Percentiles rank a stretch among this genome's conserved stretches.
Evolutionary conservation across 2,797 vertebrate species (phyloP).

Genomic region (Acanthurus tractus): DNA sequence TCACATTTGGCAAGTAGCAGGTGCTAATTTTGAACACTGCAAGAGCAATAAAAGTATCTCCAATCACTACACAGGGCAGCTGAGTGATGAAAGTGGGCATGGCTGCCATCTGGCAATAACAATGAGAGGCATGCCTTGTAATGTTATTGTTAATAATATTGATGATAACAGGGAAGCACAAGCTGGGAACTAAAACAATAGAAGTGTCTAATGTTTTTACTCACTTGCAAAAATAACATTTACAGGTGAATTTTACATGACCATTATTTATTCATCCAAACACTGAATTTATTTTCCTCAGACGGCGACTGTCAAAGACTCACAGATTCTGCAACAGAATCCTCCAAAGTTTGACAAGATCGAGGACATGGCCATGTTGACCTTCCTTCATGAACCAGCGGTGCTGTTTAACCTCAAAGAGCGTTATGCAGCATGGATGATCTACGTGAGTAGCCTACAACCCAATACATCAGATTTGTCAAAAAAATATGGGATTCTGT

Average conservation of each 20-base stretch:
- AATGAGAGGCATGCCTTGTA: conserved; percentile 16
- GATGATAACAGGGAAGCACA: neutral
- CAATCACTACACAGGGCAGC: conserved; percentile 14
- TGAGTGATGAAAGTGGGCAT: conserved; percentile 40
- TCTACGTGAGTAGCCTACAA: conserved; percentile 83
- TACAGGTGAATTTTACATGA: neutral
- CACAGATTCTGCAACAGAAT: conserved; percentile 69
- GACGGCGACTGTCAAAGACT: conserved; percentile 83
- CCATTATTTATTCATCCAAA: conserved; percentile 53
- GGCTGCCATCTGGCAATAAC: conserved; percentile 47
- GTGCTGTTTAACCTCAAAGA: conserved; percentile 96
- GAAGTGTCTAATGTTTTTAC: neutral
- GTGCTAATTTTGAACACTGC: too few relatives aligned
- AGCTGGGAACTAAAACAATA: too few relatives aligned
- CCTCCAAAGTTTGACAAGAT: conserved; percentile 93
- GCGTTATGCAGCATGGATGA: conserved; percentile 94
- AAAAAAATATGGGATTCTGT: too few relatives aligned
- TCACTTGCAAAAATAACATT: neutral
- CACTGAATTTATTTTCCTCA: neutral
- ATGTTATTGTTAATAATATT: conserved; percentile 9
- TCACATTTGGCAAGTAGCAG: too few relatives aligned
- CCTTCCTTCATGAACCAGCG: conserved; percentile 91
- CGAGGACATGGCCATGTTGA: conserved; percentile 95
- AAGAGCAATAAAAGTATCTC: conserved; percentile 28
- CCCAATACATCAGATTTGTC: too few relatives aligned